Conservation (phyloP, 2,888 invertebrate genomes). For the Caenorhabditis japonica region DNA sequence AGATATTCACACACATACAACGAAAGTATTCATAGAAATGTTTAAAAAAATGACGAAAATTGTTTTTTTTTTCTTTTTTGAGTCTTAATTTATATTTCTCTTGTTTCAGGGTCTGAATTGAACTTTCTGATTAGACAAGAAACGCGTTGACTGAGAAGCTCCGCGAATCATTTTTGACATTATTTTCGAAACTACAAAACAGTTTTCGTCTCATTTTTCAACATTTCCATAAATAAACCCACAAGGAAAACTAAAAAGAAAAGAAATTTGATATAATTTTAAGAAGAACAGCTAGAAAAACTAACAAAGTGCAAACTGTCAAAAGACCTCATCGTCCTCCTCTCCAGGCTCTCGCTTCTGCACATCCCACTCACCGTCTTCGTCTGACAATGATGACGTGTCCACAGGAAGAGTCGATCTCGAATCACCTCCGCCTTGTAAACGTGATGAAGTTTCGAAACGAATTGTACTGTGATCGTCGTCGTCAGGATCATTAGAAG, state of each 20-base stretch:
- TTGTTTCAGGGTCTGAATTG: no score
- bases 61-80: no score
- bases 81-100: no score
- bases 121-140: no score
- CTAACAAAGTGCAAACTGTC: neutral
- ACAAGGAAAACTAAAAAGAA: neutral
- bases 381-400: slow-evolving; percentile 20
- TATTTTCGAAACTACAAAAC: no score
- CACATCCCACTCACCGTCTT: slow-evolving; percentile 39
- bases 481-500: slow-evolving; percentile 9
- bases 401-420: neutral
- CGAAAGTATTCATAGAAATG: no score
- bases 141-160: no score
- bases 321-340: slow-evolving; percentile 18
- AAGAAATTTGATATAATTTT: neutral
- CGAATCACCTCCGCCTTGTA: neutral
- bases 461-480: slow-evolving; percentile 6
- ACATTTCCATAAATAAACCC: no score
- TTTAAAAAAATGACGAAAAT: no score
- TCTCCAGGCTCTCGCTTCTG: slow-evolving; percentile 2
- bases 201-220: no score
- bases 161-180: no score
- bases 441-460: slow-evolving; percentile 2
- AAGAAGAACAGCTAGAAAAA: slow-evolving; percentile 26
- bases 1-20: slow-evolving; percentile 11